A percentile compares a stretch with the other conserved stretches of the same genome.
Conservation (phyloP, 2,888 invertebrate species). For the Hermaeophaga mercurialis region DNA sequence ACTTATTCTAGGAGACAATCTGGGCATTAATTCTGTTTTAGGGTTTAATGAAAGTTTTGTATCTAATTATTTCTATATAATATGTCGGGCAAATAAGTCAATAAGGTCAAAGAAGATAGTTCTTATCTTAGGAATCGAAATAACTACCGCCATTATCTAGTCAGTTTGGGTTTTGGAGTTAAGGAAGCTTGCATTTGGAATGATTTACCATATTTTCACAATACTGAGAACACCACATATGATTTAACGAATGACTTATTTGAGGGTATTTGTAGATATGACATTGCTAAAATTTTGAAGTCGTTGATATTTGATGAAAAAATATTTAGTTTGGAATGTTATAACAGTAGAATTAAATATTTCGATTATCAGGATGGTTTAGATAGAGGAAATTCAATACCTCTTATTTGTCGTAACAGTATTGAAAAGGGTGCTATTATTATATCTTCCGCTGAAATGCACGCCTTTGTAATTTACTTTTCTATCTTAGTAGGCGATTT, state of each 20-base stretch:
- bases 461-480: slow-evolving; percentile 22
- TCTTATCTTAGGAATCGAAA: too few relatives aligned
- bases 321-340: slow-evolving; percentile 11
- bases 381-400: slow-evolving; percentile 17
- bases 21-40: slow-evolving; percentile 27
- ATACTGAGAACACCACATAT: slow-evolving; percentile 16
- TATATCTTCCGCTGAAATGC: slow-evolving; percentile 29
- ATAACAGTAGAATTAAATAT: slow-evolving; percentile 22
- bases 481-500: slow-evolving; percentile 28
- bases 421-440: slow-evolving; percentile 17
- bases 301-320: slow-evolving; percentile 17
- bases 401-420: not conserved
- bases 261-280: slow-evolving; percentile 19
- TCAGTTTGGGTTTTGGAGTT: too few relatives aligned
- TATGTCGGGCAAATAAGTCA: too few relatives aligned
- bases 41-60: slow-evolving; percentile 28
- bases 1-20: slow-evolving; percentile 33
- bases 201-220: slow-evolving; percentile 11
- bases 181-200: slow-evolving; percentile 23
- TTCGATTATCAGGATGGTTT: slow-evolving; percentile 21
- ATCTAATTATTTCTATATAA: too few relatives aligned
- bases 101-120: too few relatives aligned
- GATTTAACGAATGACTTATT: slow-evolving; percentile 28
- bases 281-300: slow-evolving; percentile 23
- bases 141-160: too few relatives aligned